These are phyloP conservation scores for Tribolium madens DNA, from an alignment of 1,140 invertebrate genomes.

Conservation along the genomic window DNA sequence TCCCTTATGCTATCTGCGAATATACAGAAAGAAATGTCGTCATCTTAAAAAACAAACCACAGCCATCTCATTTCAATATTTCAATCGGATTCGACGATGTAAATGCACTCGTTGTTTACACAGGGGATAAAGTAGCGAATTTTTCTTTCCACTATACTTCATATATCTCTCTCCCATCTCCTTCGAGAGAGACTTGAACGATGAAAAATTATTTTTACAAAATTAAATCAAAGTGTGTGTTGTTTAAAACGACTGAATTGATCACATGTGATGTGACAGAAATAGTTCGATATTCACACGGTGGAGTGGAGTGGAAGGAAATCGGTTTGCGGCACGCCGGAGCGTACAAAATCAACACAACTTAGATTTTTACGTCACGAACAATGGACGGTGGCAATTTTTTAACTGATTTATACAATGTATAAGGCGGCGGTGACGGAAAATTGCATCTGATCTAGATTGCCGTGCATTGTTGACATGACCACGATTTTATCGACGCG, in stretches of 20 bases:
- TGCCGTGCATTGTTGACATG: too few species aligned
- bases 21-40: neutral
- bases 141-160: neutral
- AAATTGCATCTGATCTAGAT: too few species aligned
- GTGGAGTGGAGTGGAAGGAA: conserved; percentile 34
- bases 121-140: conserved; percentile 12
- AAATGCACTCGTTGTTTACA: conserved; percentile 20
- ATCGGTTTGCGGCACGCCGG: conserved; percentile 1
- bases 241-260: conserved; percentile 6
- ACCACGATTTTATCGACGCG: too few species aligned
- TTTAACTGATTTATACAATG: neutral
- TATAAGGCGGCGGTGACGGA: too few species aligned
- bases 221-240: too few species aligned
- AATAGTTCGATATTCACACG: conserved; percentile 38
- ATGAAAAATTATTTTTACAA: too few species aligned
- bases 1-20: conserved; percentile 66
- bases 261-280: conserved; percentile 26
- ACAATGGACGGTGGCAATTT: too few species aligned
- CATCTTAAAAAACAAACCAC: neutral
- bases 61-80: conserved; percentile 5
- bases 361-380: conserved; percentile 28
- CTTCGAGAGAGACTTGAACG: neutral
- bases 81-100: conserved; percentile 1
- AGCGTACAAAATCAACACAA: conserved; percentile 15
- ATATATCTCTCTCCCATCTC: neutral